Evolutionary conservation across 2,888 invertebrate genomes (phyloP), one percentile per base, ranked within the genome.

Genomic region (Abscondita cerata): DNA sequence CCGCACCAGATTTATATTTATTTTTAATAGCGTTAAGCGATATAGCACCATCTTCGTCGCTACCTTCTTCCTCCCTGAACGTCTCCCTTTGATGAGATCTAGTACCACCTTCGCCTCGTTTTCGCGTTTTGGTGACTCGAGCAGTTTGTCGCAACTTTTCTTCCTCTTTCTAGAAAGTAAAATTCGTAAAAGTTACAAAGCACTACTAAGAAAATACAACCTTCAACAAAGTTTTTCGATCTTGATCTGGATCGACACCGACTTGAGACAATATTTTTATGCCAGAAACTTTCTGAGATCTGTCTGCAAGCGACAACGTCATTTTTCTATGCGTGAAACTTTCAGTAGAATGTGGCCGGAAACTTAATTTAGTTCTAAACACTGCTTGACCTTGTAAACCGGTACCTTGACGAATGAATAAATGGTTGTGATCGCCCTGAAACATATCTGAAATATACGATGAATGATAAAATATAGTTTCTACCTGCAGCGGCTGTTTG

Each of bases 241-340:
- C 93, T 9, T 93, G 91, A 76, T 98, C 98, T 0, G 99, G 99
- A 82, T 99, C 97, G 64, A 87, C 87, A 3, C 95, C 96, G 36
- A 96, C 94, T 80, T 94, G 95, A 1, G 96, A 95, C 70, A 99
- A 83, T 57, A 99, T 95, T 82, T 98, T 97, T 74, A 99, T 98
- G 52, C 96, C 95, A 0, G 92, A 90, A 0, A 95, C 93, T 81
- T 97, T 97, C 52, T 93, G 90, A 41, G 95, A 93, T 53, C 97
- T 86, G 81, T 99, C 98, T 0, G 98, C 98, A 70, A 98, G 84
- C 0, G 97, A 98, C 81, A 98, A 86, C 0, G 98, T 99, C 93
- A 99, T 98, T 86, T 99, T 99, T 70, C 97, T 88, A 80, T 99
- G 98, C 0, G 99, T 99, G 82, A 98, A 96, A 16, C 98, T 98